A percentile compares a stretch with the other conserved stretches of the same genome.
Evolutionary conservation across 2,113 vertebrate genomes (phyloP).

Genomic region (Ciconia stormi): DNA sequence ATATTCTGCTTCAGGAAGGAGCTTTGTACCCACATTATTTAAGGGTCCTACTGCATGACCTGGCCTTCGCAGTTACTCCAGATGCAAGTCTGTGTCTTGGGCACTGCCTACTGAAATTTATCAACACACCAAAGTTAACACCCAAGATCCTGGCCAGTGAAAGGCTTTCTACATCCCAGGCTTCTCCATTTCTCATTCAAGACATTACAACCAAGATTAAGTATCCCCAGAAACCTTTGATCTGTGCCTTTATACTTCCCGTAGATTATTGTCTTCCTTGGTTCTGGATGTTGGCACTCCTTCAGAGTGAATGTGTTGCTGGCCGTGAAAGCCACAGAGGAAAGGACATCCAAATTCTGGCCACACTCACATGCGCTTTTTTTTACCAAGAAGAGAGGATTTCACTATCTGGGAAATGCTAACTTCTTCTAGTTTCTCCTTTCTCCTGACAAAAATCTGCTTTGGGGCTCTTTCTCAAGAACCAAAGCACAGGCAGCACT

Average conservation of each 20-base stretch:
- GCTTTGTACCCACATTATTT: background rate
- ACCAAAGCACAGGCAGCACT: background rate
- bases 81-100: background rate
- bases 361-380: accelerated
- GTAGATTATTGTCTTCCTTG: background rate
- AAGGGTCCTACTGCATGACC: accelerated
- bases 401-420: background rate
- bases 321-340: background rate
- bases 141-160: background rate
- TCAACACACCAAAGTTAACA: background rate
- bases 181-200: background rate
- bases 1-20: background rate
- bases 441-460: background rate
- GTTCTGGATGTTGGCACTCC: background rate
- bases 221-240: background rate
- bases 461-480: background rate
- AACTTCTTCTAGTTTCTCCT: background rate
- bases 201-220: background rate
- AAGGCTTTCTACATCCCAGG: background rate
- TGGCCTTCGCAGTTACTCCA: background rate
- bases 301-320: background rate
- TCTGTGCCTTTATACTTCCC: background rate
- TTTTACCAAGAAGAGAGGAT: background rate
- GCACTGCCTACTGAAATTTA: background rate
- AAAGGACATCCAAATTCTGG: background rate